These are phyloP conservation scores for Gerris lacustris DNA, from an alignment of 2,888 invertebrate genomes.

Conservation along the genomic window DNA sequence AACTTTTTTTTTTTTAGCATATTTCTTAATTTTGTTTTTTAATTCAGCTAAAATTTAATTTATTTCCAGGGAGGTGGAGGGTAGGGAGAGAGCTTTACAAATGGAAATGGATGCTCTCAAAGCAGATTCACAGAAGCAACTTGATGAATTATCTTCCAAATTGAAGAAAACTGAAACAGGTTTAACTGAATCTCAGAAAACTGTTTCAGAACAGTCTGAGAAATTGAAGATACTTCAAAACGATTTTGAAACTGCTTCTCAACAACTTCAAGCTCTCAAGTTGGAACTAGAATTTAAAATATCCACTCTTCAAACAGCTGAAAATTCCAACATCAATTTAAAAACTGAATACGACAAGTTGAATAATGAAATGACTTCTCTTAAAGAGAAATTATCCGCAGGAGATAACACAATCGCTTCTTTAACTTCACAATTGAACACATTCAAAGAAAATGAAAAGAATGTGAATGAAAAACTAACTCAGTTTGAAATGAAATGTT, in stretches of 20 bases:
- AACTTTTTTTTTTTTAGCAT: too few species aligned
- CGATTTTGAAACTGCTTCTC: background rate
- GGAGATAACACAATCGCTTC: background rate
- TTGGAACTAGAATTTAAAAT: background rate
- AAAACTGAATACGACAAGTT: background rate
- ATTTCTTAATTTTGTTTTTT: too few species aligned
- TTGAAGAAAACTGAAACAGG: constrained; percentile 4
- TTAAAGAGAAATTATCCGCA: background rate
- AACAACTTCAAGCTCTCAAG: background rate
- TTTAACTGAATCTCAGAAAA: background rate
- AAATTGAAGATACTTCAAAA: background rate
- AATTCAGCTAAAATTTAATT: constrained; percentile 38
- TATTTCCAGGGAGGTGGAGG: constrained; percentile 38
- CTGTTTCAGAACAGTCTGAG: background rate
- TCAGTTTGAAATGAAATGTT: constrained; percentile 13
- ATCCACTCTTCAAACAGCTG: background rate
- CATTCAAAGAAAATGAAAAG: constrained; percentile 27
- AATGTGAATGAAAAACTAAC: constrained; percentile 13
- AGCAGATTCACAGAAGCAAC: constrained; percentile 25
- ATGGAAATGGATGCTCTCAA: constrained; percentile 29
- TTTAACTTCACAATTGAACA: background rate
- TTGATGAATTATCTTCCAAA: background rate
- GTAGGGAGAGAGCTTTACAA: constrained; percentile 36
- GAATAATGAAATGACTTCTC: background rate
- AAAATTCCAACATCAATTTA: background rate